These are phyloP conservation scores for Xyliphius kryptos DNA, from an alignment of 2,113 vertebrate species.

Conservation along the genomic window DNA sequence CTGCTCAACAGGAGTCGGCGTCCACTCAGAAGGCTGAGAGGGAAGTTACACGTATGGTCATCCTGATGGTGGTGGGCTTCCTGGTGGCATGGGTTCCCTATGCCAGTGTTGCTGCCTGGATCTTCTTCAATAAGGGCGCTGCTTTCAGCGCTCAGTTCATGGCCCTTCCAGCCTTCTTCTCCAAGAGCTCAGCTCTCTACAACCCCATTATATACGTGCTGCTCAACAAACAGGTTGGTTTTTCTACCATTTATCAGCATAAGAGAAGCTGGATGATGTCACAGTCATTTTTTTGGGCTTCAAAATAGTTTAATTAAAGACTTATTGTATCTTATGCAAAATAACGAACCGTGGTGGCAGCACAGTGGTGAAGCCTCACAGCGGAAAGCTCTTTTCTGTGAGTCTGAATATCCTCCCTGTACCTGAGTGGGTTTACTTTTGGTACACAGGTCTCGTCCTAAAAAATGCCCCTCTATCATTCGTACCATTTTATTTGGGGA, in stretches of 20 bases:
- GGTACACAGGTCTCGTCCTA: no score
- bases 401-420: no score
- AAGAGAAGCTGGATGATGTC: no score
- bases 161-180: slow-evolving; percentile 65
- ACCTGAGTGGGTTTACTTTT: no score
- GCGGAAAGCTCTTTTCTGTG: no score
- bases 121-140: slow-evolving; percentile 64
- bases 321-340: no score
- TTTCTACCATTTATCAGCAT: background rate
- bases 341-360: no score
- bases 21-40: slow-evolving; percentile 64
- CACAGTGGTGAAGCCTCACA: no score
- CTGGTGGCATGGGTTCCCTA: slow-evolving; percentile 65
- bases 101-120: slow-evolving; percentile 60
- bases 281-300: no score
- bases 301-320: no score
- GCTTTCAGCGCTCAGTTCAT: slow-evolving; percentile 59
- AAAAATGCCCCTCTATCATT: no score
- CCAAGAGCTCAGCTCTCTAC: slow-evolving; percentile 64
- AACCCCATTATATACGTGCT: slow-evolving; percentile 52
- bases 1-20: slow-evolving; percentile 61
- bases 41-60: slow-evolving; percentile 66
- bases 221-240: slow-evolving; percentile 60
- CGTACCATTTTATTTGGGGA: no score
- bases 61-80: slow-evolving; percentile 67